Evolutionary conservation across 2,888 invertebrate species (phyloP).

Genomic region (Didymodactylos carnosus): DNA sequence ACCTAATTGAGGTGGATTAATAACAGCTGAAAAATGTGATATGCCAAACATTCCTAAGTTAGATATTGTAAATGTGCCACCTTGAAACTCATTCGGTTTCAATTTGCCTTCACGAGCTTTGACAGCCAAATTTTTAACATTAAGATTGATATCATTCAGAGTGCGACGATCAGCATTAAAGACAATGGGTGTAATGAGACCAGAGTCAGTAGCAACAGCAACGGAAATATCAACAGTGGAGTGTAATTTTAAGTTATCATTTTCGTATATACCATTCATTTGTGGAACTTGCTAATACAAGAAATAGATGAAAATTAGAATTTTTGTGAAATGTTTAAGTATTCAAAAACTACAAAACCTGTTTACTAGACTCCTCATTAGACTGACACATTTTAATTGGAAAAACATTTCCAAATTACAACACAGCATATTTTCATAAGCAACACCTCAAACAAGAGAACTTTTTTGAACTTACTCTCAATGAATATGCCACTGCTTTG

Average conservation of each 20-base stretch:
- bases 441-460: neutral
- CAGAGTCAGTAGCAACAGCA: constrained; percentile 80
- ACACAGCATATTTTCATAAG: neutral
- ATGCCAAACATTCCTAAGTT: constrained; percentile 51
- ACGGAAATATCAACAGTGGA: constrained; percentile 68
- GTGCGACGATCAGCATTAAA: constrained; percentile 51
- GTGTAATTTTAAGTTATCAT: constrained; percentile 4
- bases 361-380: no score
- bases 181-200: constrained; percentile 87
- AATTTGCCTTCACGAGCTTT: constrained; percentile 9
- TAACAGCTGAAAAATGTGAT: constrained; percentile 46
- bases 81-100: constrained; percentile 13
- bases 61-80: constrained; percentile 36
- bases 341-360: no score
- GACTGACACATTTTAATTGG: no score
- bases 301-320: no score
- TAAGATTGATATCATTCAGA: constrained; percentile 1
- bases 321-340: no score
- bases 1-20: constrained; percentile 49
- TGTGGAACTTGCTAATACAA: constrained; percentile 9
- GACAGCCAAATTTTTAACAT: constrained; percentile 6
- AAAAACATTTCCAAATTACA: neutral
- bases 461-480: constrained; percentile 30
- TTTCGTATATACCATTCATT: constrained; percentile 7
- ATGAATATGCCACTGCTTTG: constrained; percentile 45